Evolutionary conservation across 2,888 invertebrate species (phyloP), one percentile per base, ranked within the genome.

Genomic region (Acleris literana): DNA sequence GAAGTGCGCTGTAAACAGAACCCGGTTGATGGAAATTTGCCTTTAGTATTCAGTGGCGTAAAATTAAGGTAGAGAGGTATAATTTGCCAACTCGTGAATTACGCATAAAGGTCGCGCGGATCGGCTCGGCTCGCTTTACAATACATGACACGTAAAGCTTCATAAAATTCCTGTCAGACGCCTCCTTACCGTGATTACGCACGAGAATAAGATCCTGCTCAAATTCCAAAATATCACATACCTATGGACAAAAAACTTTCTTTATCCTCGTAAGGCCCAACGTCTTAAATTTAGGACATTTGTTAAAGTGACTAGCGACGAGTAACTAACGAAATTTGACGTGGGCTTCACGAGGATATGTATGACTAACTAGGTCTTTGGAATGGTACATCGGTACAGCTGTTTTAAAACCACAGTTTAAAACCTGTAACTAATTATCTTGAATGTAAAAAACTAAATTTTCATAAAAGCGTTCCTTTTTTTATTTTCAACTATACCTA

Each of bases 1-100:
- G 84, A 85, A 88, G 86, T 87, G 84, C 71, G 83, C 70, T 78
- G 86, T 88, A 89, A 88, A 90, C 88, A 90, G 79, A 83, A 76
- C 69, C 71, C 70, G 78, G 85, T 83, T 88, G 84, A 90, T 89
- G 86, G 87, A 88, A 88, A 85, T 85, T 86, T 76, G 82, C 79
- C 79, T 84, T 88, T 86, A 82, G 83, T 88, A 89, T 88, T 86
- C 86, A 78, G 76, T 72, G 71, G 76, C 71, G 80, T 75, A 74
- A 80, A 84, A 83, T 85, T 83, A 82, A 75, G 68, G 70, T 70
- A 71, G 69, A 71, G 60, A 70, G 59, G 72, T 68, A 70, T 68
- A 68, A 73, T 62, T 66, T 66, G 61, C 33, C 52, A 62, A 66
- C 61, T 62, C 62, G 56, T 66, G 62, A 66, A 66, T 66, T 62